These are phyloP conservation scores for Orussus abietinus DNA, from an alignment of 1,140 invertebrate genomes.

Conservation along the genomic window DNA sequence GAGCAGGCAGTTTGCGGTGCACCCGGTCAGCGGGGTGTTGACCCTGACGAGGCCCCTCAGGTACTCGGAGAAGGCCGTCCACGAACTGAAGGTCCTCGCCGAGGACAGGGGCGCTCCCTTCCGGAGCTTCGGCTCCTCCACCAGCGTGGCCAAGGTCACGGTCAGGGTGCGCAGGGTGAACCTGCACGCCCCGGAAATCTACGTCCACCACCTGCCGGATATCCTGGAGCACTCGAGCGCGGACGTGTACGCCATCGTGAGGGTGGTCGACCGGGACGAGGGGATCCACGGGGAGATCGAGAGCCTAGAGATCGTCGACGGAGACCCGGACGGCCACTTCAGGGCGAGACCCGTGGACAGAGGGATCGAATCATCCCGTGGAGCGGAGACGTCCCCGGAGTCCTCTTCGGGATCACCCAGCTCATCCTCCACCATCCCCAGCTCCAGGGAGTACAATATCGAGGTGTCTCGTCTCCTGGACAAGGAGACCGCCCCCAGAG, in stretches of 20 bases:
- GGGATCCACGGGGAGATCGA: slow-evolving; percentile 81
- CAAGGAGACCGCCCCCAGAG: slow-evolving; percentile 68
- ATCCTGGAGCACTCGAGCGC: slow-evolving; percentile 80
- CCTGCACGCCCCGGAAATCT: slow-evolving; percentile 78
- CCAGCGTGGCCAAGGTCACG: slow-evolving; percentile 69
- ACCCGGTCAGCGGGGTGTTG: slow-evolving; percentile 87
- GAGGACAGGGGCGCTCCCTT: slow-evolving; percentile 74
- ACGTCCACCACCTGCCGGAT: slow-evolving; percentile 72
- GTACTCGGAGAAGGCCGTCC: slow-evolving; percentile 63
- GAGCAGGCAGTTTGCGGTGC: slow-evolving; percentile 83
- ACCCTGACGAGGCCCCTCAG: slow-evolving; percentile 75
- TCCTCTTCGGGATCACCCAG: too few species aligned
- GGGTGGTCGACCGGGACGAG: slow-evolving; percentile 75
- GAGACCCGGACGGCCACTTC: slow-evolving; percentile 85
- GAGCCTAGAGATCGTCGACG: slow-evolving; percentile 80
- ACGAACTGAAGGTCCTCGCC: slow-evolving; percentile 76
- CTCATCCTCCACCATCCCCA: slow-evolving; percentile 31
- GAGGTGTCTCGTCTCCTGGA: slow-evolving; percentile 74
- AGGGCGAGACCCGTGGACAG: slow-evolving; percentile 65
- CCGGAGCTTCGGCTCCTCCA: slow-evolving; percentile 56
- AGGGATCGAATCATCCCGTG: too few species aligned
- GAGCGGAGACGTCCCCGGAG: slow-evolving; percentile 33
- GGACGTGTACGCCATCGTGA: slow-evolving; percentile 86
- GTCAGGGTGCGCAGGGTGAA: slow-evolving; percentile 84
- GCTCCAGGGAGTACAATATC: slow-evolving; percentile 69